Evolutionary conservation across 1,140 invertebrate species (phyloP).

Genomic region (Drosophila leontia): DNA sequence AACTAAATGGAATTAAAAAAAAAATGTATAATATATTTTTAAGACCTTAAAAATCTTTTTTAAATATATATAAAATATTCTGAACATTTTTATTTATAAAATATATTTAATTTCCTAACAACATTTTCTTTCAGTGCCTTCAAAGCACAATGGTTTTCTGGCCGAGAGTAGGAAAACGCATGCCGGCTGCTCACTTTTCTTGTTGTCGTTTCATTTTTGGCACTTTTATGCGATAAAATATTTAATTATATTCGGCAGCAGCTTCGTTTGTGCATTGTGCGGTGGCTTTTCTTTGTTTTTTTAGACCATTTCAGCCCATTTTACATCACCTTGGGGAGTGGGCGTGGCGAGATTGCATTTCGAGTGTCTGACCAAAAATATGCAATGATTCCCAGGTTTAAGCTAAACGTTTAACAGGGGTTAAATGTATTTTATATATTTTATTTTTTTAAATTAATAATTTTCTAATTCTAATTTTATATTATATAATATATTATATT

Average conservation of each 20-base stretch:
- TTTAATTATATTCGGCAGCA: conserved; percentile 83
- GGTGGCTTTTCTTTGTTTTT: conserved; percentile 44
- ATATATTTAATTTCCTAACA: not conserved
- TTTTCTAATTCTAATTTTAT: no score
- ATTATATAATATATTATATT: no score
- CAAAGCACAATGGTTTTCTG: conserved; percentile 41
- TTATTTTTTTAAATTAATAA: no score
- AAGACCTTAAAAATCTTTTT: not conserved
- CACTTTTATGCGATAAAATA: conserved; percentile 83
- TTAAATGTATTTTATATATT: not conserved
- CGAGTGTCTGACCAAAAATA: conserved; percentile 42
- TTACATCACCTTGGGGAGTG: conserved; percentile 60
- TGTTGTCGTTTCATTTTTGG: conserved; percentile 81
- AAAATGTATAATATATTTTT: accelerated
- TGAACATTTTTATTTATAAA: not conserved
- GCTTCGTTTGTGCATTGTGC: conserved; percentile 79
- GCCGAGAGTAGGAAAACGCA: conserved; percentile 55
- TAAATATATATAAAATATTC: not conserved
- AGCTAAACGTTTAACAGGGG: not conserved
- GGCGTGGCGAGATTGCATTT: conserved; percentile 55
- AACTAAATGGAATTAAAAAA: no score
- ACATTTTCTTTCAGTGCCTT: not conserved
- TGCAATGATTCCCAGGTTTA: conserved; percentile 22
- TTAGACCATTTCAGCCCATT: conserved; percentile 44
- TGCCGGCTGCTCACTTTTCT: conserved; percentile 77